A percentile compares a stretch with the other conserved stretches of the same genome.
These are phyloP conservation scores for Caligus rogercresseyi DNA, from an alignment of 1,140 invertebrate genomes.

Conservation along the genomic window DNA sequence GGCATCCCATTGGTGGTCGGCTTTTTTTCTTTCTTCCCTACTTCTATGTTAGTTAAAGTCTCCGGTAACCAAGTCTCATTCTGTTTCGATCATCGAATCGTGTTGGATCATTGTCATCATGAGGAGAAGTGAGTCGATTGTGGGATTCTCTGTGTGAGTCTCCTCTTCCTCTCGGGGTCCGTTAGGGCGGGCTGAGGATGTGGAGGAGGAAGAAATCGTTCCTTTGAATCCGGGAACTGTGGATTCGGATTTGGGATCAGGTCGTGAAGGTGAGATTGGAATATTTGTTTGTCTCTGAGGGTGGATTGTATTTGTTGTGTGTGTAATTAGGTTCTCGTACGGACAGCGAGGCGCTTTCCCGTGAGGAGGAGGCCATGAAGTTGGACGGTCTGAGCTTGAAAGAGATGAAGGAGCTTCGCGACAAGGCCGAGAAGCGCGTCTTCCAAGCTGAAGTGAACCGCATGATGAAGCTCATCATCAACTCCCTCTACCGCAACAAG, in stretches of 20 bases:
- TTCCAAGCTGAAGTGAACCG: constrained; percentile 95
- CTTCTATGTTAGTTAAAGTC: background rate
- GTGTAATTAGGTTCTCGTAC: constrained; percentile 3
- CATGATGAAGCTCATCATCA: constrained; percentile 99
- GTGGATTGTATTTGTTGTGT: background rate
- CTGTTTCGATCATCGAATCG: too few species aligned
- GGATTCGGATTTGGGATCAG: constrained; percentile 11
- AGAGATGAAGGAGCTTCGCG: constrained; percentile 74
- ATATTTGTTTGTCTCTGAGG: constrained; percentile 2
- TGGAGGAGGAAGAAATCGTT: constrained; percentile 3
- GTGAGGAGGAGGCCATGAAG: constrained; percentile 92
- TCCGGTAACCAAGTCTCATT: background rate
- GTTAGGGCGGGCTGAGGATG: background rate
- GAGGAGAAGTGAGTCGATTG: background rate
- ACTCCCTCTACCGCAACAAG: constrained; percentile 93
- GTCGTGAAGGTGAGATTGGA: constrained; percentile 1
- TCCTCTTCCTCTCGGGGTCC: background rate
- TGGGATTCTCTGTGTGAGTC: background rate
- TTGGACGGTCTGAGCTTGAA: constrained; percentile 85
- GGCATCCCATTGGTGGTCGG: background rate
- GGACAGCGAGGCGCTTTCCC: constrained; percentile 54
- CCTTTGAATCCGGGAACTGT: constrained; percentile 13
- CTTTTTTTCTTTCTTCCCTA: constrained; percentile 10
- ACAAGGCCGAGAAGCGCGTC: constrained; percentile 74
- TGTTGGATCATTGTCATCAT: too few species aligned